These are phyloP conservation scores for Watsonalla binaria DNA, from an alignment of 2,888 invertebrate species.

Conservation along the genomic window DNA sequence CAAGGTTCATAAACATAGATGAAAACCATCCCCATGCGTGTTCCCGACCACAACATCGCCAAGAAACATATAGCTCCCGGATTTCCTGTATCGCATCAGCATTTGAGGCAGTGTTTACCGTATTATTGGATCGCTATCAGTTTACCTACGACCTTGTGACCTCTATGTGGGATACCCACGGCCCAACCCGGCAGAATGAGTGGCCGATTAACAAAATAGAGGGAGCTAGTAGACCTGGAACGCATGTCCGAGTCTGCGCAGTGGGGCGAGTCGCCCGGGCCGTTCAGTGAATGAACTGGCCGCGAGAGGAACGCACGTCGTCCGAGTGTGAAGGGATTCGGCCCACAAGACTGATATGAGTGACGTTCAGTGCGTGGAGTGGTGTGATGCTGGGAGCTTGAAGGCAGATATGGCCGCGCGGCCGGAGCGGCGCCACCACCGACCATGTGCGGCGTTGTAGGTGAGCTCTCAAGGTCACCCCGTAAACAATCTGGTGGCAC, in stretches of 20 bases:
- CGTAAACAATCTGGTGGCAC: constrained; percentile 47
- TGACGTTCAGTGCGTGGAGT: constrained; percentile 48
- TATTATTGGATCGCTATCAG: constrained; percentile 37
- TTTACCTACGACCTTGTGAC: constrained; percentile 66
- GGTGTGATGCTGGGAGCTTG: constrained; percentile 56
- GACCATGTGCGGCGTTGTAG: constrained; percentile 67
- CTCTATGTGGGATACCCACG: constrained; percentile 51
- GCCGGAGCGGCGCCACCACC: constrained; percentile 59
- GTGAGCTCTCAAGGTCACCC: constrained; percentile 67
- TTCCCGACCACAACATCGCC: not conserved
- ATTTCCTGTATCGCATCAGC: not conserved
- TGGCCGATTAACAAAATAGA: constrained; percentile 49
- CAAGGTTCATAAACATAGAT: not conserved
- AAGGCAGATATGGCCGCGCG: constrained; percentile 65
- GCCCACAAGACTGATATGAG: constrained; percentile 42
- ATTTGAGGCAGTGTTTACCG: constrained; percentile 31
- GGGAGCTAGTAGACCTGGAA: constrained; percentile 51
- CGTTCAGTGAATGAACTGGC: constrained; percentile 67
- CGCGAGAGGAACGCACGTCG: constrained; percentile 45
- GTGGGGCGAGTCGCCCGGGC: constrained; percentile 53
- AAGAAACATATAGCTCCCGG: not conserved
- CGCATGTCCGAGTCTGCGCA: constrained; percentile 69
- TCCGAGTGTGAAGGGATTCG: constrained; percentile 17
- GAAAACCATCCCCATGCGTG: not conserved
- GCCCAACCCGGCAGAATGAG: constrained; percentile 54